Evolutionary conservation across 1,140 invertebrate genomes (phyloP).

Genomic region (Drosophila tani): DNA sequence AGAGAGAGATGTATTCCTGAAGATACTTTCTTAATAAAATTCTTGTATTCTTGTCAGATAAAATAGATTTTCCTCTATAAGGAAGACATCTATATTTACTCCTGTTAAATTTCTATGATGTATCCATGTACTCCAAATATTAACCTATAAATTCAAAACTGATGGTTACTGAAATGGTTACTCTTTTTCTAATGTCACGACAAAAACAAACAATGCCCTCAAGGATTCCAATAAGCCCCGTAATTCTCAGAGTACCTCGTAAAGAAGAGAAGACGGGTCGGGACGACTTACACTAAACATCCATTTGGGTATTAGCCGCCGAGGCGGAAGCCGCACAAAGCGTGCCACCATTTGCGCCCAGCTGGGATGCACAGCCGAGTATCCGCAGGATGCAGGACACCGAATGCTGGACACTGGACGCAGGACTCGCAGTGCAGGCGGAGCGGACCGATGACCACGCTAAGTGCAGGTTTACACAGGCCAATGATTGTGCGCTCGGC

Average conservation of each 20-base stretch:
- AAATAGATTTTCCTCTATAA: no score
- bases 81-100: no score
- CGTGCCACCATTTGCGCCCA: constrained; percentile 79
- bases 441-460: constrained; percentile 67
- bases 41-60: no score
- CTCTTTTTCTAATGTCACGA: no score
- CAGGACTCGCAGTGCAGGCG: constrained; percentile 31
- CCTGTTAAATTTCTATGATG: no score
- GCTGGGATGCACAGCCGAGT: constrained; percentile 48
- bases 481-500: constrained; percentile 77
- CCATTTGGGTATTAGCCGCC: constrained; percentile 79
- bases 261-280: constrained; percentile 10
- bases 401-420: constrained; percentile 2
- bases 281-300: constrained; percentile 79
- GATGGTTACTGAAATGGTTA: no score
- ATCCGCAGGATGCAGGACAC: constrained; percentile 27
- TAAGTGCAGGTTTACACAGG: constrained; percentile 83
- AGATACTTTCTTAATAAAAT: no score
- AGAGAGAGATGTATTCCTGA: no score
- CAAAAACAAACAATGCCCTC: neutral
- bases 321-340: constrained; percentile 76
- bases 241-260: neutral
- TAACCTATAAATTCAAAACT: no score
- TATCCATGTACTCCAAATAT: no score
- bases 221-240: neutral